phyloP scores from a whole-genome alignment of 2,113 vertebrate genomes.

The Anarhynchus alexandrinus region DNA sequence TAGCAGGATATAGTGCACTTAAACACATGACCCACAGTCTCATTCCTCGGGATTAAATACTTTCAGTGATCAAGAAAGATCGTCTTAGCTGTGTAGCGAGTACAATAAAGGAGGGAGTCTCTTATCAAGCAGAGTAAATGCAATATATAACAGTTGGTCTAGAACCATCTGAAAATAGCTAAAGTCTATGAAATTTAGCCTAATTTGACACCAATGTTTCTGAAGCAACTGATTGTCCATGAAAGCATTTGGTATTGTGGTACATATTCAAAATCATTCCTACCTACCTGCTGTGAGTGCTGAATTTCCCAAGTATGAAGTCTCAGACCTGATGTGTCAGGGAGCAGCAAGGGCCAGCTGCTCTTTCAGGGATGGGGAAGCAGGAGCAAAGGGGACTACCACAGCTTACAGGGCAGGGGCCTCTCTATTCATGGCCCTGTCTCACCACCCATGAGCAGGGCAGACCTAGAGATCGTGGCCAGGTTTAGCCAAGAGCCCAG shows the following conservation, averaged over 20 bases:
- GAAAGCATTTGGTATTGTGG: neutral
- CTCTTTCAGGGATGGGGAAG: neutral
- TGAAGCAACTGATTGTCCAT: neutral
- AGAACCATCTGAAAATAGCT: neutral
- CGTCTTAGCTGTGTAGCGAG: neutral
- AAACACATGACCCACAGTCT: neutral
- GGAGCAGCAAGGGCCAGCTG: neutral
- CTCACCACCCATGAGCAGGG: neutral
- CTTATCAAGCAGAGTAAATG: neutral
- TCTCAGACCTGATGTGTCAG: neutral
- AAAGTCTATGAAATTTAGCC: neutral
- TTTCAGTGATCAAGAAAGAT: neutral
- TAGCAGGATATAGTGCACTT: neutral
- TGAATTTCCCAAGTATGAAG: neutral
- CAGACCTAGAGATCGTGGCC: neutral
- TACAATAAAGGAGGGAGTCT: neutral
- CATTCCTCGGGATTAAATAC: neutral
- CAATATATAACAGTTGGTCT: neutral
- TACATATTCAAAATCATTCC: neutral
- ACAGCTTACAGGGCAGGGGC: fast-evolving
- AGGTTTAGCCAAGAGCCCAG: neutral
- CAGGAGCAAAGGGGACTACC: neutral
- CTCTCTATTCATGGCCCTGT: neutral
- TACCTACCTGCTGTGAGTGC: neutral
- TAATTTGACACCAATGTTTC: neutral